These are phyloP conservation scores for Magallana angulata DNA, from an alignment of 1,140 invertebrate species.

Conservation along the genomic window DNA sequence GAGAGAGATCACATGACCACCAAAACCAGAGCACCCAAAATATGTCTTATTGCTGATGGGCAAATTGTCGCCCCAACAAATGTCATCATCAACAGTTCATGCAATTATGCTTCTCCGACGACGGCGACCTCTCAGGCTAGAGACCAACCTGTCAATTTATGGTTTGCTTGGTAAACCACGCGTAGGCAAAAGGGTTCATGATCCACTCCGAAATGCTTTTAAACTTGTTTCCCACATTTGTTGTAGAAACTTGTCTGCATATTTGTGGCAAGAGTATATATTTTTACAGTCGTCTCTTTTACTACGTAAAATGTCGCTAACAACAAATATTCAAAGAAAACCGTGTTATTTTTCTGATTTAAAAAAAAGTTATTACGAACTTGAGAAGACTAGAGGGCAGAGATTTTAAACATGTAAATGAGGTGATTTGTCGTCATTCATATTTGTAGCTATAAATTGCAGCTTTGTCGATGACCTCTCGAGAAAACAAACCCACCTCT, in stretches of 20 bases:
- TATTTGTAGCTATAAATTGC: background rate
- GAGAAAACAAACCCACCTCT: background rate
- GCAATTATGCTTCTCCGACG: background rate
- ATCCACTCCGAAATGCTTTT: conserved; percentile 10
- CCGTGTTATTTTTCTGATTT: too few species aligned
- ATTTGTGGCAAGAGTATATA: background rate
- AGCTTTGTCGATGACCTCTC: background rate
- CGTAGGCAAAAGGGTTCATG: background rate
- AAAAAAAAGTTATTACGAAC: too few species aligned
- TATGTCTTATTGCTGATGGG: background rate
- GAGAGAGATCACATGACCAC: too few species aligned
- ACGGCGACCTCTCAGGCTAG: background rate
- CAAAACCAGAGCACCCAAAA: too few species aligned
- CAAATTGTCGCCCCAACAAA: conserved; percentile 6
- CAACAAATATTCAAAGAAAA: too few species aligned
- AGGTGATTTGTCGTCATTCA: background rate
- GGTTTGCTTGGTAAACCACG: conserved; percentile 21
- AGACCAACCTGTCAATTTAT: conserved; percentile 17
- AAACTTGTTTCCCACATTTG: conserved; percentile 22
- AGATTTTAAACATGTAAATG: background rate
- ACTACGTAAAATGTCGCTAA: too few species aligned
- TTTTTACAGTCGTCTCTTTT: background rate
- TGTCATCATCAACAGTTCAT: background rate
- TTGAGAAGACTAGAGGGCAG: too few species aligned
- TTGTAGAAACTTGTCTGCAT: background rate